These are phyloP conservation scores for Eriosoma lanigerum DNA, from an alignment of 1,140 invertebrate species.

Conservation along the genomic window DNA sequence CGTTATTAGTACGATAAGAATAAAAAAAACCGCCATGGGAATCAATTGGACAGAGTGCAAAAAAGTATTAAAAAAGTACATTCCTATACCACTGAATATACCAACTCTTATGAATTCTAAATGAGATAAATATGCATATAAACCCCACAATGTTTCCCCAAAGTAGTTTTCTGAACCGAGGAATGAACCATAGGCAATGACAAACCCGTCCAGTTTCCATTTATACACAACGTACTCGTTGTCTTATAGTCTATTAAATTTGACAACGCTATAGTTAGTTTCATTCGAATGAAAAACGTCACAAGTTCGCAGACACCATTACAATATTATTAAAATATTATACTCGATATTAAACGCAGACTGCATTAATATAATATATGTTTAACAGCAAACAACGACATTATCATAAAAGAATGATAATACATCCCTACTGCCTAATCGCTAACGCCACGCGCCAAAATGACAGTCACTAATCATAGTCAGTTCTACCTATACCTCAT, in stretches of 20 bases:
- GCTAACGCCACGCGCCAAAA: background rate
- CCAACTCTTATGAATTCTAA: slow-evolving; percentile 33
- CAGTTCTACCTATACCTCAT: too few species aligned
- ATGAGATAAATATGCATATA: slow-evolving; percentile 35
- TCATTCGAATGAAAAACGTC: background rate
- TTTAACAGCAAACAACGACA: background rate
- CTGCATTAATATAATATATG: background rate
- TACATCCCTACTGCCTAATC: too few species aligned
- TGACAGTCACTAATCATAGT: too few species aligned
- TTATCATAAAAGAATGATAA: too few species aligned
- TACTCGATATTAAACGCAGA: background rate
- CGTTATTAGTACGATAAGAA: slow-evolving; percentile 14
- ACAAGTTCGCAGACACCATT: slow-evolving; percentile 14
- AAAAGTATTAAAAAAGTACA: slow-evolving; percentile 42
- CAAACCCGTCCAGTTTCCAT: background rate
- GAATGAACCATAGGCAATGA: too few species aligned
- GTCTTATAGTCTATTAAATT: background rate
- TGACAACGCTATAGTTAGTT: background rate
- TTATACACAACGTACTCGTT: background rate
- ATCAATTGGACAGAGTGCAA: slow-evolving; percentile 48
- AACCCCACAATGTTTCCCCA: slow-evolving; percentile 15
- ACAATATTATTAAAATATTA: background rate
- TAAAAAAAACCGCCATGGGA: background rate
- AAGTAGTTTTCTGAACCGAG: background rate
- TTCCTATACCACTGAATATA: slow-evolving; percentile 5